Evolutionary conservation across 2,797 vertebrate species (phyloP).

Genomic region (Tragelaphus eurycerus): DNA sequence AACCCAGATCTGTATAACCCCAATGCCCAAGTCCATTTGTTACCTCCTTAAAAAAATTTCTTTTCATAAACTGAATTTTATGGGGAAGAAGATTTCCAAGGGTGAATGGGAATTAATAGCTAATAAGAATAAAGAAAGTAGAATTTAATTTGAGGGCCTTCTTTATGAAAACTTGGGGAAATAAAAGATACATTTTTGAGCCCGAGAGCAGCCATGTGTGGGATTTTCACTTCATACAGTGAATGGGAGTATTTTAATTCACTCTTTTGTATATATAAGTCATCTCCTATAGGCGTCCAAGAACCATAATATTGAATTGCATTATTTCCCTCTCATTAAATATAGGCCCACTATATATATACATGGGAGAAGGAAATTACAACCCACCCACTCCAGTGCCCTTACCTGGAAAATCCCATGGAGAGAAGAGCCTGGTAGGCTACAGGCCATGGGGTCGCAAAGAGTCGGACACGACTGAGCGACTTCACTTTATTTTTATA

Average conservation of each 20-base stretch:
- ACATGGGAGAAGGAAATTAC: background rate
- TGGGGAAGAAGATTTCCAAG: background rate
- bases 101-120: background rate
- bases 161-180: background rate
- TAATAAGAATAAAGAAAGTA: background rate
- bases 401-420: background rate
- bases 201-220: background rate
- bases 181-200: background rate
- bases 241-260: background rate
- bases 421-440: background rate
- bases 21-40: background rate
- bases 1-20: background rate
- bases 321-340: background rate
- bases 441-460: background rate
- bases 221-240: background rate
- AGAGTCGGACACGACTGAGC: rapidly evolving
- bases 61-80: background rate
- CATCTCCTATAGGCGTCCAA: background rate
- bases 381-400: background rate
- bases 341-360: background rate
- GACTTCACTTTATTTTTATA: background rate
- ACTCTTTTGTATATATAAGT: background rate
- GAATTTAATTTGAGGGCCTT: background rate
- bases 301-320: background rate
- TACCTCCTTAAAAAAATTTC: background rate